Evolutionary conservation across 2,113 vertebrate genomes (phyloP), one percentile per base, ranked within the genome.

Genomic region (Scophthalmus maximus): DNA sequence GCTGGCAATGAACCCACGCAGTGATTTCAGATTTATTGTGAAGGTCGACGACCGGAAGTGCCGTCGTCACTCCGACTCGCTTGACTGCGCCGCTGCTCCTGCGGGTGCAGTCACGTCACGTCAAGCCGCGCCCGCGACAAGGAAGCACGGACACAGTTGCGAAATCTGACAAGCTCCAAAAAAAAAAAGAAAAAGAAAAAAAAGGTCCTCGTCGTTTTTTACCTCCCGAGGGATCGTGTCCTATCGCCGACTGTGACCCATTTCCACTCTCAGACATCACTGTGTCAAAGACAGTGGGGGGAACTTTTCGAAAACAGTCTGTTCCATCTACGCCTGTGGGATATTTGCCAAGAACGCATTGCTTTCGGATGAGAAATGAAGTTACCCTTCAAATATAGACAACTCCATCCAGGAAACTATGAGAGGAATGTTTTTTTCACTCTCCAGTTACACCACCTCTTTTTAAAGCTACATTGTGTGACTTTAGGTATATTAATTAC

Each of bases 71-170:
- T 23, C 2, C 20, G 23, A 26, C 32, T 0, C 0, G 0, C 46
- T 68, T 77, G 26, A 68, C 42, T 1, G 2, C 23, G 23, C 6
- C 40, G 1, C 17, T 57, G n/a, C 14, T 5, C n/a, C 5, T 25
- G 55, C n/a, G 34, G 25, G 44, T 15, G 49, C 20, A 30, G 50
- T 15, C 42, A 6, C n/a, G 30, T 14, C 22, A n/a, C 51, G 34
- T 47, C n/a, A 74, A 57, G 66, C 89, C 87, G 63, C 88, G n/a
- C 88, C 87, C 77, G 67, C 63, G 57, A 79, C 18, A 3, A 79
- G 82, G 79, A 88, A 89, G 78, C 78, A 47, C 10, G n/a, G 10
- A 63, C 27, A 47, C 4, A 38, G 40, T 91, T 91, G 79, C 86
- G 87, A 88, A 87, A 91, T 70, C 23, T n/a, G 36, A 32, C 40